Evolutionary conservation across 1,140 invertebrate species (phyloP).

Genomic region (Pseudomyrmex concolor): DNA sequence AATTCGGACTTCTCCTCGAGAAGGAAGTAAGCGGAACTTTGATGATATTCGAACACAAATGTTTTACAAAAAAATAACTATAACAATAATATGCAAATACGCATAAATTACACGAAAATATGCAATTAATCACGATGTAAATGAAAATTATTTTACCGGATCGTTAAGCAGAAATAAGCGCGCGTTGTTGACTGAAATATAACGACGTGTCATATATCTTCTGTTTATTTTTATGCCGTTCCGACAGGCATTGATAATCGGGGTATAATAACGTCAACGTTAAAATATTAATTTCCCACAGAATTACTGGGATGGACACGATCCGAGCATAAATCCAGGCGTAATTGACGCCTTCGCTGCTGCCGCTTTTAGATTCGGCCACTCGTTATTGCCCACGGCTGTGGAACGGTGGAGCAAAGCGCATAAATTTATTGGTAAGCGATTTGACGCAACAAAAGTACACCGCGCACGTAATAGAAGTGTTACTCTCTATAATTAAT

Average conservation of each 20-base stretch:
- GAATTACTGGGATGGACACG: constrained; percentile 96
- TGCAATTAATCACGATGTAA: background rate
- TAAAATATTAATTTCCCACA: constrained; percentile 73
- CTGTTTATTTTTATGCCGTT: background rate
- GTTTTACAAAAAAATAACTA: background rate
- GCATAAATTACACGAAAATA: background rate
- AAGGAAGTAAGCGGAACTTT: constrained; percentile 88
- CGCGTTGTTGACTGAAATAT: background rate
- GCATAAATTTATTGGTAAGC: constrained; percentile 95
- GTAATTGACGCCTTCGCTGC: constrained; percentile 95
- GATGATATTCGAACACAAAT: background rate
- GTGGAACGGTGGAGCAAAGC: constrained; percentile 97
- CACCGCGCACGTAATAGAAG: background rate
- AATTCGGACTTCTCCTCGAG: constrained; percentile 93
- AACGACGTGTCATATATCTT: background rate
- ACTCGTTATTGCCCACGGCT: constrained; percentile 94
- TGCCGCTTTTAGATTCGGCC: constrained; percentile 95
- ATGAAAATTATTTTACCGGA: background rate
- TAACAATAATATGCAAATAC: background rate
- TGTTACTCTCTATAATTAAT: background rate
- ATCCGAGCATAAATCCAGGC: constrained; percentile 92
- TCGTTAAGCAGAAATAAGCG: background rate
- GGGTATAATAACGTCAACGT: constrained; percentile 53
- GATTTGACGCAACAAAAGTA: background rate
- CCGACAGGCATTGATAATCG: background rate